These are phyloP conservation scores for Euura lappo DNA, from an alignment of 1,140 invertebrate genomes.

Conservation along the genomic window DNA sequence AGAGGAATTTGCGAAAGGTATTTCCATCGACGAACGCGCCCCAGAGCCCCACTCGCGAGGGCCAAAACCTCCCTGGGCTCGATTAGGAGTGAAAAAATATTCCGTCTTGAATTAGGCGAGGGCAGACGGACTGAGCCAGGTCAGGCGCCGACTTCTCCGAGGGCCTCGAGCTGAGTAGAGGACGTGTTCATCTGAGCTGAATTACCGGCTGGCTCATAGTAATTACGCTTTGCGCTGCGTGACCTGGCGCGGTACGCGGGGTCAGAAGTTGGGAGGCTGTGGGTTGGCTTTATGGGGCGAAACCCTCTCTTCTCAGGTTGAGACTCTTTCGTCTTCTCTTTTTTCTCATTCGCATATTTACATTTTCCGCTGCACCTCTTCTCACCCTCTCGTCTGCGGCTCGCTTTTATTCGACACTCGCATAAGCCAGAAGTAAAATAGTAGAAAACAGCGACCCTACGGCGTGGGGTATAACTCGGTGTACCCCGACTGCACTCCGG, in stretches of 20 bases:
- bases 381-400: not conserved
- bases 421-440: too few species aligned
- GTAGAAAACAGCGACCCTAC: too few species aligned
- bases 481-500: too few species aligned
- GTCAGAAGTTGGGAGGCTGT: too few species aligned
- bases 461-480: too few species aligned
- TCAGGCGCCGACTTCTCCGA: constrained; percentile 19
- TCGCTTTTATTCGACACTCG: not conserved
- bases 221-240: constrained; percentile 38
- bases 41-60: not conserved
- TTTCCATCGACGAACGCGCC: not conserved
- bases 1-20: constrained; percentile 1
- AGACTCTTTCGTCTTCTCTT: not conserved
- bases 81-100: not conserved
- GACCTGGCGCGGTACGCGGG: not conserved
- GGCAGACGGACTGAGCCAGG: constrained; percentile 30
- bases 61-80: too few species aligned
- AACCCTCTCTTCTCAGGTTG: not conserved
- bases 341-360: not conserved
- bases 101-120: too few species aligned
- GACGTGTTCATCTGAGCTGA: constrained; percentile 40
- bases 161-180: constrained; percentile 19
- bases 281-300: not conserved
- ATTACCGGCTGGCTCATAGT: constrained; percentile 32
- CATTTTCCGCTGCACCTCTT: constrained; percentile 6